Percentiles rank a stretch among this genome's conserved stretches.
These are phyloP conservation scores for Nyctibius bracteatus DNA, from an alignment of 2,113 vertebrate species.

Conservation along the genomic window DNA sequence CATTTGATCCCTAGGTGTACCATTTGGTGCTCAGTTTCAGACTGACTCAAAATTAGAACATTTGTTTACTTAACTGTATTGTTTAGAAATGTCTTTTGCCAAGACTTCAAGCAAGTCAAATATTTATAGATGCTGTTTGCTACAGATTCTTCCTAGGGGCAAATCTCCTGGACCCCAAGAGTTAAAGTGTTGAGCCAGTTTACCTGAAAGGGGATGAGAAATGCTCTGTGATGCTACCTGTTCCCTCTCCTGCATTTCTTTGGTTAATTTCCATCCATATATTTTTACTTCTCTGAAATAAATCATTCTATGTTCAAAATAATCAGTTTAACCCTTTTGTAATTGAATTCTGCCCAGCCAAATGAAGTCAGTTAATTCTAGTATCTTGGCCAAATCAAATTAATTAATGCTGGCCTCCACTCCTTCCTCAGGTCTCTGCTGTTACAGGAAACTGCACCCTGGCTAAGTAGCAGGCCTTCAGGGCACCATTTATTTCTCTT, in stretches of 20 bases:
- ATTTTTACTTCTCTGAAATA: neutral
- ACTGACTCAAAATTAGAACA: neutral
- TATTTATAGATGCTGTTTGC: neutral
- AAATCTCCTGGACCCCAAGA: neutral
- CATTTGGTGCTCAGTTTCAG: neutral
- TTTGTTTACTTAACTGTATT: neutral
- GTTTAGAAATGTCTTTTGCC: neutral
- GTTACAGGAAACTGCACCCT: neutral
- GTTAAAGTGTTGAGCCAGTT: neutral
- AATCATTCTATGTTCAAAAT: neutral
- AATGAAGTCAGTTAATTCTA: conserved; percentile 20
- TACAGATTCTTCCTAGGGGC: neutral
- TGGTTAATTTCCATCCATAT: neutral
- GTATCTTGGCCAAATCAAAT: conserved; percentile 2
- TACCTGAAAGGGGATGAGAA: neutral
- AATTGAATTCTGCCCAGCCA: neutral
- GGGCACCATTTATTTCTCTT: neutral
- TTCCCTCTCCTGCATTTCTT: neutral
- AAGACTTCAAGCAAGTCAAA: neutral
- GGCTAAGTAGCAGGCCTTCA: neutral
- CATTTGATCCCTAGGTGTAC: neutral
- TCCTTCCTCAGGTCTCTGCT: conserved; percentile 16
- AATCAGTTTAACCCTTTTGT: neutral
- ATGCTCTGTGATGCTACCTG: neutral
- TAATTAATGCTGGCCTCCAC: conserved; percentile 2